These are phyloP conservation scores for Hedya salicella DNA, from an alignment of 2,888 invertebrate species.

Conservation along the genomic window DNA sequence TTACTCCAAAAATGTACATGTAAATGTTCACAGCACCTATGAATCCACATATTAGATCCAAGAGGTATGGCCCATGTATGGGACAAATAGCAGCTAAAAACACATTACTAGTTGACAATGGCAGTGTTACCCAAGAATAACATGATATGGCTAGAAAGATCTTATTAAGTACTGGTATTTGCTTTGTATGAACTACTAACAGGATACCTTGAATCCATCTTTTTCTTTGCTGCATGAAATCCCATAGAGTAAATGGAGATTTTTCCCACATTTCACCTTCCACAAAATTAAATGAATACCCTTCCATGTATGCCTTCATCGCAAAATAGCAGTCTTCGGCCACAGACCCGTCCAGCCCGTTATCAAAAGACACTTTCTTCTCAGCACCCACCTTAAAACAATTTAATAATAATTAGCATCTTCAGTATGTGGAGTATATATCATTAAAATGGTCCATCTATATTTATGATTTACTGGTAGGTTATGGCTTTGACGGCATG, in stretches of 20 bases:
- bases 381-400: conserved; percentile 93
- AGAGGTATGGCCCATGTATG: conserved; percentile 92
- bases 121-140: conserved; percentile 98
- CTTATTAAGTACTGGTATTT: conserved; percentile 92
- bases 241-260: conserved; percentile 97
- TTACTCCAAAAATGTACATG: conserved; percentile 99
- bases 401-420: conserved; percentile 14
- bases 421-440: neutral
- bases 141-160: conserved; percentile 93
- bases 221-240: conserved; percentile 98
- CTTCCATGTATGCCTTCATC: conserved; percentile 96
- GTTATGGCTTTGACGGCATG: neutral
- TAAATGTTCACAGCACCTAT: conserved; percentile 97
- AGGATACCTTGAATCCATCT: conserved; percentile 97
- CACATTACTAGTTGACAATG: conserved; percentile 95
- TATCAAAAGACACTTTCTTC: conserved; percentile 96
- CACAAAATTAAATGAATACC: conserved; percentile 97
- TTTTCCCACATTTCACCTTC: conserved; percentile 99
- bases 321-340: conserved; percentile 99
- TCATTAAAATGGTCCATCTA: no score
- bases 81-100: conserved; percentile 94
- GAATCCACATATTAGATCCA: conserved; percentile 95
- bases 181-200: conserved; percentile 93
- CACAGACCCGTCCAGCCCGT: conserved; percentile 98
- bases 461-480: neutral